Evolutionary conservation across 2,797 vertebrate species (phyloP).

Genomic region (Sebastes trivittatus): DNA sequence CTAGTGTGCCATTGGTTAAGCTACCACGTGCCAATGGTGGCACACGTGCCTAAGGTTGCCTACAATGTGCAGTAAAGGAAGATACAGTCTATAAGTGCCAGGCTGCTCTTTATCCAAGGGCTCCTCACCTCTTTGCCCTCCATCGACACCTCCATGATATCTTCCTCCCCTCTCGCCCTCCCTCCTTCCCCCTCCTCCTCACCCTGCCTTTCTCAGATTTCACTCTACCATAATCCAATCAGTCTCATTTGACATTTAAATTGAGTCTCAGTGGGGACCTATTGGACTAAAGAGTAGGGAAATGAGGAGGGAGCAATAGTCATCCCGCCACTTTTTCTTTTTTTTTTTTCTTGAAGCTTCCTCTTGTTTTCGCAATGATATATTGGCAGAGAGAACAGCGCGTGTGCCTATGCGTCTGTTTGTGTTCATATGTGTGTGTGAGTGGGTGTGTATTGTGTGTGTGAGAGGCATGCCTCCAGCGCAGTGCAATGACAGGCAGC

Average conservation of each 20-base stretch:
- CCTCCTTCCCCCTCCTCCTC: not conserved
- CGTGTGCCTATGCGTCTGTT: not conserved
- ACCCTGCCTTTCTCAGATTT: slow-evolving; percentile 49
- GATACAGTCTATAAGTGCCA: not conserved
- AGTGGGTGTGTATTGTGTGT: slow-evolving; percentile 2
- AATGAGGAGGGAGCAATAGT: slow-evolving; percentile 27
- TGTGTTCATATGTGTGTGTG: not conserved
- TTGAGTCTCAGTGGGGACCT: slow-evolving; percentile 60
- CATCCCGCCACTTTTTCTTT: not conserved
- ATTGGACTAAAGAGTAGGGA: slow-evolving; percentile 34
- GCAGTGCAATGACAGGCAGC: slow-evolving; percentile 70
- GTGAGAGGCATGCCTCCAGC: slow-evolving; percentile 61
- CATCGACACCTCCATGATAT: slow-evolving; percentile 7
- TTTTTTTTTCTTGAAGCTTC: slow-evolving; percentile 2
- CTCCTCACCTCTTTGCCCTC: not conserved
- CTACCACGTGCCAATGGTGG: no score
- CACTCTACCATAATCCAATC: slow-evolving; percentile 72
- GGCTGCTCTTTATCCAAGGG: not conserved
- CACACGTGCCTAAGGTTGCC: no score
- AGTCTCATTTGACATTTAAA: slow-evolving; percentile 81
- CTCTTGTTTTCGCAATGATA: slow-evolving; percentile 45
- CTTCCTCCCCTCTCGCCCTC: not conserved
- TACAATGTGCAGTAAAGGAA: not conserved
- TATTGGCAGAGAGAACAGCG: not conserved
- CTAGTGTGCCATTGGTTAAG: no score